phyloP scores from a whole-genome alignment of 1,140 invertebrate genomes.

The Drosophila yakuba region DNA sequence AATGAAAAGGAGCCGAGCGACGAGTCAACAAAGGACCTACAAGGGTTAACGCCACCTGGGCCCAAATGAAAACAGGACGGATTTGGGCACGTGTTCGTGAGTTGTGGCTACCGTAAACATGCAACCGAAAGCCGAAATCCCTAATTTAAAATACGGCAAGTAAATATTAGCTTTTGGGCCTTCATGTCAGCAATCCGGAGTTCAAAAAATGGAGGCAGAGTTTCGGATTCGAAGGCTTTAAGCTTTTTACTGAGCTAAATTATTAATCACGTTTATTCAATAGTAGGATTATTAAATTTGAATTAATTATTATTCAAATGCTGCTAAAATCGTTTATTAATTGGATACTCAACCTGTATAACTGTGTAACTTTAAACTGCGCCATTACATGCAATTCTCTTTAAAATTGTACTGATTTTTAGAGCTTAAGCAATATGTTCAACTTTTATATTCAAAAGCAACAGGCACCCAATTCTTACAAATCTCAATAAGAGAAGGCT shows the following conservation, averaged over 20 bases:
- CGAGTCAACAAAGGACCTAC: slow-evolving; percentile 51
- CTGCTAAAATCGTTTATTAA: too few species aligned
- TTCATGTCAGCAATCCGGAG: slow-evolving; percentile 16
- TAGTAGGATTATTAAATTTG: slow-evolving; percentile 22
- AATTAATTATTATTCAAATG: not conserved
- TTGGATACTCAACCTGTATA: not conserved
- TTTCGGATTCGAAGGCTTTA: slow-evolving; percentile 13
- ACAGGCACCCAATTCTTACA: not conserved
- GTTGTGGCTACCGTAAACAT: slow-evolving; percentile 50
- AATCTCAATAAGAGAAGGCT: not conserved
- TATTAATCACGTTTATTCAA: slow-evolving; percentile 10
- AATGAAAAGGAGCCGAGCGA: slow-evolving; percentile 48
- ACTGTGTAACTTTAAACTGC: not conserved
- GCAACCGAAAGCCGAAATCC: slow-evolving; percentile 47
- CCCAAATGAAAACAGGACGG: slow-evolving; percentile 17
- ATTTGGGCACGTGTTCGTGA: slow-evolving; percentile 37
- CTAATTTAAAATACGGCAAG: slow-evolving; percentile 67
- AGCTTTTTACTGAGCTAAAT: slow-evolving; percentile 8
- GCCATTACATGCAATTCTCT: too few species aligned
- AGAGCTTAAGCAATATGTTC: too few species aligned
- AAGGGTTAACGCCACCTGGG: slow-evolving; percentile 29
- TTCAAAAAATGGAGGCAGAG: not conserved
- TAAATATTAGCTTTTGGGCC: slow-evolving; percentile 61
- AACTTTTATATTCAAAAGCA: not conserved
- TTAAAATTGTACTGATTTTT: too few species aligned